Evolutionary conservation across 2,113 vertebrate genomes (phyloP).

Genomic region (Eleginops maclovinus): DNA sequence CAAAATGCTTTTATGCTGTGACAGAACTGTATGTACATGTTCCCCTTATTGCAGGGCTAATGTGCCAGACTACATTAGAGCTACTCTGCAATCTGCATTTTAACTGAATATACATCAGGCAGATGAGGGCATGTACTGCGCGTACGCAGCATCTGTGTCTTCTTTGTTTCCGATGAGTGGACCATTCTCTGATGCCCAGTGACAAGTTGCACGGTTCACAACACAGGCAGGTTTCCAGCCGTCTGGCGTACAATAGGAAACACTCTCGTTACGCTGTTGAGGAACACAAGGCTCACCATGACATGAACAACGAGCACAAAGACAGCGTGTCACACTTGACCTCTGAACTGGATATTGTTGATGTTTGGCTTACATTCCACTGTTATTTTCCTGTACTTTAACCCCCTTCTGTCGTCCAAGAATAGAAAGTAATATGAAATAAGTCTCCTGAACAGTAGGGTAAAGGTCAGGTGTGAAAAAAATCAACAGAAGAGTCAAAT

Average conservation of each 20-base stretch:
- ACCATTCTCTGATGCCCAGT: constrained; percentile 37
- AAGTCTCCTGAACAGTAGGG: background rate
- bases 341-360: constrained; percentile 5
- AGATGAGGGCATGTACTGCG: constrained; percentile 43
- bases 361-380: background rate
- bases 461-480: background rate
- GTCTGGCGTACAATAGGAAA: constrained; percentile 18
- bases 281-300: constrained; percentile 17
- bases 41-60: constrained; percentile 37
- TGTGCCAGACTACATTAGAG: constrained; percentile 58
- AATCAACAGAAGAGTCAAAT: background rate
- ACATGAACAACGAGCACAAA: constrained; percentile 3
- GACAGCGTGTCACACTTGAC: constrained; percentile 26
- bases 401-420: background rate
- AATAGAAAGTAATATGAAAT: background rate
- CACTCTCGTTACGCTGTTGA: constrained; percentile 18
- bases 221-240: constrained; percentile 52
- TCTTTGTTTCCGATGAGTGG: constrained; percentile 59
- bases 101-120: constrained; percentile 64
- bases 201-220: constrained; percentile 49
- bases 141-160: constrained; percentile 48
- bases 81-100: constrained; percentile 42
- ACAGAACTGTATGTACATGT: constrained; percentile 49
- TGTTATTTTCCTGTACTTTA: background rate
- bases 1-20: constrained; percentile 73